Percentiles rank a stretch among this genome's conserved stretches.
Conservation (phyloP, 2,797 vertebrate genomes). For the Esox masquinongy region DNA sequence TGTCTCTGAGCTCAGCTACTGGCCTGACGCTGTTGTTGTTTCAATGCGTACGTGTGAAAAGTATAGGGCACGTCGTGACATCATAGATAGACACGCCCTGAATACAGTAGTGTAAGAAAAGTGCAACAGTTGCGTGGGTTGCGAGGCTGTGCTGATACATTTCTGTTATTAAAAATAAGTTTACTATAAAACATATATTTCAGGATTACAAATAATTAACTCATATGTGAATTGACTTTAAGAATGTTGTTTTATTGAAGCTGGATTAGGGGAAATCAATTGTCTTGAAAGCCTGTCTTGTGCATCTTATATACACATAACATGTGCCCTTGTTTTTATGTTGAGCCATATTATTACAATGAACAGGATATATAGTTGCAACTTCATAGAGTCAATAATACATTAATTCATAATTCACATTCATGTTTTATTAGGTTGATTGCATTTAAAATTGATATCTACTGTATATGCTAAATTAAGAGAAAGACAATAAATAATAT, state of each 20-base stretch:
- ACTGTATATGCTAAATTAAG: background rate
- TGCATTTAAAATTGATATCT: background rate
- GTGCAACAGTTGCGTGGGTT: background rate
- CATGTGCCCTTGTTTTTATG: background rate
- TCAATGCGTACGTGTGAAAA: background rate
- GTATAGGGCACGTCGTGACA: background rate
- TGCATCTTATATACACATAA: background rate
- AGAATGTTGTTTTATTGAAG: background rate
- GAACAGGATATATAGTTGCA: background rate
- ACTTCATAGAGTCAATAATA: background rate
- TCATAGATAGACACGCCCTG: conserved; percentile 6
- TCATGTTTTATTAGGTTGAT: background rate
- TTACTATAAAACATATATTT: background rate
- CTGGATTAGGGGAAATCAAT: background rate
- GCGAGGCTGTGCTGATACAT: background rate
- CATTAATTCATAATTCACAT: background rate
- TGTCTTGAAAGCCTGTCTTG: background rate
- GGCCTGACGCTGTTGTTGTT: background rate
- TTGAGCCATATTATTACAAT: background rate
- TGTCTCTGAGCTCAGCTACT: background rate
- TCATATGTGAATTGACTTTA: background rate
- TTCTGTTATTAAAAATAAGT: background rate
- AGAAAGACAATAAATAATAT: background rate
- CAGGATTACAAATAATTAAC: background rate
- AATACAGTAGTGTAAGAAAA: background rate